These are phyloP conservation scores for Felis chaus DNA, from an alignment of 2,113 vertebrate species.

Conservation along the genomic window DNA sequence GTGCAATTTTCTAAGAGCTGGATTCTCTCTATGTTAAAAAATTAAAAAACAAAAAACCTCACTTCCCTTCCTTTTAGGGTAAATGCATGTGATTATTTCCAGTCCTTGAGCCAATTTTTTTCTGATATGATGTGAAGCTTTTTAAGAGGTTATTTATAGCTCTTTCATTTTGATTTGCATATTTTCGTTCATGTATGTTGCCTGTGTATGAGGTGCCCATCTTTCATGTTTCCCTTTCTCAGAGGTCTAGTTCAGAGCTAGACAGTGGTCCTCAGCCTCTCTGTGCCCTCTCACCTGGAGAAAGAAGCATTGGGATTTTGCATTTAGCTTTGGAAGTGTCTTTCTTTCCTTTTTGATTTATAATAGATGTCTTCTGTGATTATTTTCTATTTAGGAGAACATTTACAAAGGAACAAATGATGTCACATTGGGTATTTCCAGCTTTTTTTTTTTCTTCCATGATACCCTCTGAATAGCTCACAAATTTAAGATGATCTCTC, in stretches of 20 bases:
- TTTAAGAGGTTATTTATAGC: not conserved
- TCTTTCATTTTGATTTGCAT: constrained; percentile 19
- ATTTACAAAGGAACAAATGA: not conserved
- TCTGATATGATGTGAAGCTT: not conserved
- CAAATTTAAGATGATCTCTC: not conserved
- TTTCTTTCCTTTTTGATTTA: not conserved
- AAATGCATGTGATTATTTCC: not conserved
- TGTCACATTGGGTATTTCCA: not conserved
- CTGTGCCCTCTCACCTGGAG: not conserved
- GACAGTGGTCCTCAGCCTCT: not conserved
- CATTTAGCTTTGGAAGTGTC: constrained; percentile 10
- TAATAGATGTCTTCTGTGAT: not conserved
- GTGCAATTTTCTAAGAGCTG: not conserved
- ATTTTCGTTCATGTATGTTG: not conserved
- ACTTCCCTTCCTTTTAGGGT: not conserved
- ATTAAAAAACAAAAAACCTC: not conserved
- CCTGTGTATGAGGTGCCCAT: not conserved
- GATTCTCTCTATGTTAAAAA: constrained; percentile 14
- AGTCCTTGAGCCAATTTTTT: not conserved
- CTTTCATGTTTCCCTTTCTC: not conserved
- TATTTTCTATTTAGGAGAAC: constrained; percentile 49
- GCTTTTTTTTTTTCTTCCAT: not conserved
- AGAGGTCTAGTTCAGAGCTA: not conserved
- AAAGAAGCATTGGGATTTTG: not conserved
- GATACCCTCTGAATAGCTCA: not conserved